phyloP scores from a whole-genome alignment of 1,140 invertebrate species.

The Calliopsis andreniformis region DNA sequence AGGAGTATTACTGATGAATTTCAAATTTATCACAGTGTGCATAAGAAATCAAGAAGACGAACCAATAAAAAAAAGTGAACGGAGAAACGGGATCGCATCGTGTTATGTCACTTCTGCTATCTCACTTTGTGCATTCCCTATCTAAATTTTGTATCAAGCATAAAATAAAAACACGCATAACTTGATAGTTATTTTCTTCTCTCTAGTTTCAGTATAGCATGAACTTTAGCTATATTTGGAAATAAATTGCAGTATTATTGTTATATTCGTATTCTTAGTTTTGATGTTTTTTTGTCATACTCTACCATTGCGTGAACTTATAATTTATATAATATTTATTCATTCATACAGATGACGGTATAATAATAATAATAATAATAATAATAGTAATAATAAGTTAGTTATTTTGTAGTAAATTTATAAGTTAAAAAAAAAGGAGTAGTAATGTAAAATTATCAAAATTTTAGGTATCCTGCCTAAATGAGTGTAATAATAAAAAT shows the following conservation, averaged over 20 bases:
- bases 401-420: not conserved
- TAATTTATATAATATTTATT: conserved; percentile 3
- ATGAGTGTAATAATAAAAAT: conserved; percentile 21
- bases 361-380: no score
- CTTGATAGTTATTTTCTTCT: conserved; percentile 31
- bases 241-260: not conserved
- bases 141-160: conserved; percentile 44
- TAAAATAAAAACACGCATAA: conserved; percentile 51
- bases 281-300: not conserved
- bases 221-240: not conserved
- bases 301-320: not conserved
- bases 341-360: not conserved
- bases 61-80: conserved; percentile 52
- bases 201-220: conserved; percentile 10
- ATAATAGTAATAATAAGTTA: no score
- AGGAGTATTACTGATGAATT: conserved; percentile 32
- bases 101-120: conserved; percentile 9
- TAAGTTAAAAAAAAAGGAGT: not conserved
- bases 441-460: conserved; percentile 13
- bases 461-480: not conserved
- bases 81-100: conserved; percentile 26
- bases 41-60: conserved; percentile 51
- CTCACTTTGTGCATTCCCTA: conserved; percentile 35
- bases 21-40: conserved; percentile 49
- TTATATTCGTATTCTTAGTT: conserved; percentile 5